phyloP scores from a whole-genome alignment of 2,797 vertebrate species.

The Ctenochaetus hawaiiensis region DNA sequence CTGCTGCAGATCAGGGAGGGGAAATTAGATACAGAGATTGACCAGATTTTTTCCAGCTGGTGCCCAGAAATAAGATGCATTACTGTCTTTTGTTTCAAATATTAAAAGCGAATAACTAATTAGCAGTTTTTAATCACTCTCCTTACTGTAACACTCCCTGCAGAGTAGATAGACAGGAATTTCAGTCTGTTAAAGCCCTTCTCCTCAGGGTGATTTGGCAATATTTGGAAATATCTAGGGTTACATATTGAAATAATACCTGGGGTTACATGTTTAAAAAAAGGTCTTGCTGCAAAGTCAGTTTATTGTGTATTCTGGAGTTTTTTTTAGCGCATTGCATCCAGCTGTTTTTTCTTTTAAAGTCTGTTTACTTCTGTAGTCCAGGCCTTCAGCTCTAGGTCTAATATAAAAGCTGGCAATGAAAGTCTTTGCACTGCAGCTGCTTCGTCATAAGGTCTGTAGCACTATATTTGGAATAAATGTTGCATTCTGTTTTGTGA shows the following conservation, averaged over 20 bases:
- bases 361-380: too few species aligned
- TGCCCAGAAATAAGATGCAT: constrained; percentile 33
- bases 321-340: too few species aligned
- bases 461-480: too few species aligned
- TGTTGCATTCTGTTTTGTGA: neutral
- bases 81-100: constrained; percentile 19
- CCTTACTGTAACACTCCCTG: constrained; percentile 3
- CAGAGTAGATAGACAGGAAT: constrained; percentile 18
- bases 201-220: neutral
- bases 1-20: constrained; percentile 50
- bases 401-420: too few species aligned
- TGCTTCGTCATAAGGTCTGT: too few species aligned
- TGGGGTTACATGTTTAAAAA: too few species aligned
- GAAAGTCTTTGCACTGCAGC: too few species aligned
- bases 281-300: neutral
- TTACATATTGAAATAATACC: neutral
- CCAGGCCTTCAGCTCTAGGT: too few species aligned
- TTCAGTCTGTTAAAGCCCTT: constrained; percentile 20
- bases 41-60: constrained; percentile 58
- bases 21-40: constrained; percentile 42
- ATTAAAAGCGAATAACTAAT: constrained; percentile 16
- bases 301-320: neutral
- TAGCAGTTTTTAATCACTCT: neutral
- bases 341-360: too few species aligned
- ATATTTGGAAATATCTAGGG: neutral